phyloP scores from a whole-genome alignment of 2,113 vertebrate species.

The Plecturocebus donacophilus region DNA sequence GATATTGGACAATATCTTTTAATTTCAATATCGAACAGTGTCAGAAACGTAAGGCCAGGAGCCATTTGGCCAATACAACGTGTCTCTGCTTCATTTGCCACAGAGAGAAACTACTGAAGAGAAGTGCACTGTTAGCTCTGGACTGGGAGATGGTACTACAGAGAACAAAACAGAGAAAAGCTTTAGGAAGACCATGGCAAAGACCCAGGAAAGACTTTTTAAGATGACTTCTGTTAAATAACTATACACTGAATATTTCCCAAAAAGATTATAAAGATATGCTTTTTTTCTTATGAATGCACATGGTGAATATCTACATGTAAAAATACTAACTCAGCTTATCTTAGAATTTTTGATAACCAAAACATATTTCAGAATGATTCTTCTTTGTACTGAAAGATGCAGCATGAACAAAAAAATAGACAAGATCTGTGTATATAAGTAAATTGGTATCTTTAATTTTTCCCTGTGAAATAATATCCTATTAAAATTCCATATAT shows the following conservation, averaged over 20 bases:
- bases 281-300: background rate
- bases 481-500: background rate
- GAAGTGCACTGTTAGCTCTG: background rate
- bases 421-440: background rate
- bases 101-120: background rate
- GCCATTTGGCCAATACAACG: accelerated
- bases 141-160: background rate
- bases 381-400: background rate
- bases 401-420: background rate
- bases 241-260: background rate
- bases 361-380: slow-evolving; percentile 14
- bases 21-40: too few species aligned
- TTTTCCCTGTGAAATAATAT: background rate
- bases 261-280: background rate
- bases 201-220: background rate
- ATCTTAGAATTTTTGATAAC: background rate
- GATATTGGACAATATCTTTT: background rate
- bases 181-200: background rate
- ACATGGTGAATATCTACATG: background rate
- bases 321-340: background rate
- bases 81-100: background rate
- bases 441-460: background rate
- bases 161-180: background rate
- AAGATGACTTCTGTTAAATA: background rate
- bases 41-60: background rate